Evolutionary conservation across 35 echinoderm and acorn worm species (phyloP).

Genomic region (Strongylocentrotus purpuratus): DNA sequence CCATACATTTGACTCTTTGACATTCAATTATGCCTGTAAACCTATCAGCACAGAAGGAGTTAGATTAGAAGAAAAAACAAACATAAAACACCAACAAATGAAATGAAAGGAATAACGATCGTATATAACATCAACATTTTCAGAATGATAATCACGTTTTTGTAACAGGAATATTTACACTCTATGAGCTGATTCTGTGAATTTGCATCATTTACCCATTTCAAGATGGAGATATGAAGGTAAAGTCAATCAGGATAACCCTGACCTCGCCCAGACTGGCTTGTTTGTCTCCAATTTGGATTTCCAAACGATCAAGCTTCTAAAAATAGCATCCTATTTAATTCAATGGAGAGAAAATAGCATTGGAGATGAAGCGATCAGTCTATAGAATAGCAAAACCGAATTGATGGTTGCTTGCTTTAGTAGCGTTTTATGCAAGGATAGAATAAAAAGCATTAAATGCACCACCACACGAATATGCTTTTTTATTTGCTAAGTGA

Average conservation of each 20-base stretch:
- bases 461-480: background rate
- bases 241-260: background rate
- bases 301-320: background rate
- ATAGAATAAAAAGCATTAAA: background rate
- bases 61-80: too few species aligned
- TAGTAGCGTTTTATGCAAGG: background rate
- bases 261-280: background rate
- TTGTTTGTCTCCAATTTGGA: background rate
- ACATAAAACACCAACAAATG: too few species aligned
- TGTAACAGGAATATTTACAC: background rate
- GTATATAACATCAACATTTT: too few species aligned
- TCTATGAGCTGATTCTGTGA: background rate
- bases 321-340: background rate
- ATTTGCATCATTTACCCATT: background rate
- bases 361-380: background rate
- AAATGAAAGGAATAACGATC: too few species aligned
- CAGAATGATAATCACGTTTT: background rate
- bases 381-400: background rate
- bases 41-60: too few species aligned
- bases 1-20: too few species aligned
- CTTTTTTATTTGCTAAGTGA: background rate
- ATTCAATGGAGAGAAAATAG: background rate
- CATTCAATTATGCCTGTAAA: too few species aligned
- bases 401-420: background rate
- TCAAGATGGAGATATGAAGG: background rate